These are phyloP conservation scores for Agapetus fuscipes DNA, from an alignment of 2,888 invertebrate species.

Conservation along the genomic window DNA sequence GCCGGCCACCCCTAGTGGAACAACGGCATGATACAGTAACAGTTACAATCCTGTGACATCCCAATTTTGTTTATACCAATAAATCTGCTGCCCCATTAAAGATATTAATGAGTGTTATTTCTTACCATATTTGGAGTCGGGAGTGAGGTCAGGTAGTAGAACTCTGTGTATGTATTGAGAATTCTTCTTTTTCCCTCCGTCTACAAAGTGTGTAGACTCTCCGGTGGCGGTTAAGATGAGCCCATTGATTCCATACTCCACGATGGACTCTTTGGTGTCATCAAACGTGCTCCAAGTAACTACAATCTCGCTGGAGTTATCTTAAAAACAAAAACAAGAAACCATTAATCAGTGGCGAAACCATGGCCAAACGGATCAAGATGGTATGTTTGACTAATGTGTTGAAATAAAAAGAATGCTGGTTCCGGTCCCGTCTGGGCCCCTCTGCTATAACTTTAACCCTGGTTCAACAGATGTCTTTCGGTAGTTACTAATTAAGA, in stretches of 20 bases:
- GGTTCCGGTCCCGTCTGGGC: too few relatives aligned
- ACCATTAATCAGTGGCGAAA: too few relatives aligned
- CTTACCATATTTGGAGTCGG: constrained; percentile 54
- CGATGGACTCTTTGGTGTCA: constrained; percentile 54
- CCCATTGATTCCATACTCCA: constrained; percentile 63
- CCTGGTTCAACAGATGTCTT: too few relatives aligned
- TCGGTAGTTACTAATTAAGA: too few relatives aligned
- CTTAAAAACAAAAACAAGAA: constrained; percentile 31
- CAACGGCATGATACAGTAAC: too few relatives aligned
- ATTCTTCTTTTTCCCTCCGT: constrained; percentile 57
- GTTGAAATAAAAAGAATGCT: too few relatives aligned
- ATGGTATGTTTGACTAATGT: background rate
- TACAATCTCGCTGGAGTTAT: constrained; percentile 56
- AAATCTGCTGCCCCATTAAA: too few relatives aligned
- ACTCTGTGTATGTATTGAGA: constrained; percentile 74
- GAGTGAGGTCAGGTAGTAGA: constrained; percentile 47
- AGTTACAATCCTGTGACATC: too few relatives aligned
- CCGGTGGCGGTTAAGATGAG: constrained; percentile 49
- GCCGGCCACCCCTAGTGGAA: too few relatives aligned
- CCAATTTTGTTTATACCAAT: too few relatives aligned
- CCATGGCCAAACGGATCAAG: background rate
- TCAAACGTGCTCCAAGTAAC: constrained; percentile 78
- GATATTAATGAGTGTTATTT: too few relatives aligned
- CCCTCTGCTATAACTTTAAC: too few relatives aligned
- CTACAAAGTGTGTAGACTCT: constrained; percentile 53